A percentile compares a stretch with the other conserved stretches of the same genome.
phyloP scores from a whole-genome alignment of 2,888 invertebrate species.

The Gari tellinella region DNA sequence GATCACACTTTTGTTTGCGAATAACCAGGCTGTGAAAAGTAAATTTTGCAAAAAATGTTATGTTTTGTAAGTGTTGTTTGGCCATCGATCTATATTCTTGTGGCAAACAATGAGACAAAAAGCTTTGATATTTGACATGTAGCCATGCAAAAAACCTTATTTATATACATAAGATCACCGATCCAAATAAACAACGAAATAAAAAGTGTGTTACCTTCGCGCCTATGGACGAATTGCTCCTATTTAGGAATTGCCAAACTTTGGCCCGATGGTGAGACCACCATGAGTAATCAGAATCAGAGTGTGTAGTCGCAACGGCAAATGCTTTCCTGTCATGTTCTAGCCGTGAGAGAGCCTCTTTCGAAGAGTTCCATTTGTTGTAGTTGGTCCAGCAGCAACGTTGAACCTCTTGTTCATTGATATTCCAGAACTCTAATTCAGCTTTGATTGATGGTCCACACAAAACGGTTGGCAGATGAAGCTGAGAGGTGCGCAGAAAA shows the following conservation, averaged over 20 bases:
- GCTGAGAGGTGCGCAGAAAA: slow-evolving; percentile 64
- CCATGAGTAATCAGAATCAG: slow-evolving; percentile 1
- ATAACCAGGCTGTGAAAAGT: no score
- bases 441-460: slow-evolving; percentile 65
- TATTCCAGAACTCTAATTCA: slow-evolving; percentile 76
- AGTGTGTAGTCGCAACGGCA: not conserved
- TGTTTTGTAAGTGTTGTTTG: no score
- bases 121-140: no score
- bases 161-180: not conserved
- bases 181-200: not conserved
- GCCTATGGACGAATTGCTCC: slow-evolving; percentile 62
- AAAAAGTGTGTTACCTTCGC: slow-evolving; percentile 64
- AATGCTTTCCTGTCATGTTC: slow-evolving; percentile 60
- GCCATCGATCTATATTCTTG: no score
- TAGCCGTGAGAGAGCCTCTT: slow-evolving; percentile 53
- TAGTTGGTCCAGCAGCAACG: slow-evolving; percentile 75
- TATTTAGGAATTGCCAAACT: slow-evolving; percentile 70
- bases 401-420: slow-evolving; percentile 67
- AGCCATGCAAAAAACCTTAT: no score
- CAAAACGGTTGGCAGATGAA: slow-evolving; percentile 65
- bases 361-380: slow-evolving; percentile 70
- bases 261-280: slow-evolving; percentile 43
- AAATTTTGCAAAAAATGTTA: no score
- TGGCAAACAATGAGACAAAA: no score
- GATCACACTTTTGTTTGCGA: no score